These are phyloP conservation scores for Phrixothrix hirtus DNA, from an alignment of 2,888 invertebrate genomes.

Conservation along the genomic window DNA sequence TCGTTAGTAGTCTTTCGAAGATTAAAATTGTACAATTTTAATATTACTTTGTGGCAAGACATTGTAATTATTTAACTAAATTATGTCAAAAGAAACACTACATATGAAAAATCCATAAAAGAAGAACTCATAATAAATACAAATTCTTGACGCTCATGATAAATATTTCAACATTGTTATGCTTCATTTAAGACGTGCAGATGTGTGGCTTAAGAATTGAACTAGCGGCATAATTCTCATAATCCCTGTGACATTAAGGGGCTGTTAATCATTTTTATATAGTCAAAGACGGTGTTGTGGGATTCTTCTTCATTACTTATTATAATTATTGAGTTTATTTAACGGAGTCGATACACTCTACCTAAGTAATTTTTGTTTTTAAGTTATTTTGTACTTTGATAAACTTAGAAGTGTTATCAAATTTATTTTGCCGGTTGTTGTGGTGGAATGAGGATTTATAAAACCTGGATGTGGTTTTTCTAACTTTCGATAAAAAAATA, in stretches of 20 bases:
- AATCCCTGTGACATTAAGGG: constrained; percentile 44
- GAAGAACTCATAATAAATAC: constrained; percentile 18
- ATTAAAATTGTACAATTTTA: no score
- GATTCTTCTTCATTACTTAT: constrained; percentile 10
- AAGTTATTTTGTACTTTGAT: constrained; percentile 62
- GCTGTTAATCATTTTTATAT: constrained; percentile 58
- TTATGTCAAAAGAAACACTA: background rate
- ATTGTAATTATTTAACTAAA: background rate
- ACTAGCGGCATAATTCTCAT: constrained; percentile 30
- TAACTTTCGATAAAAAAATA: constrained; percentile 27
- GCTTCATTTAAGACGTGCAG: constrained; percentile 21
- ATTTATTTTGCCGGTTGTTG: constrained; percentile 45
- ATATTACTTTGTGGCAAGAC: no score
- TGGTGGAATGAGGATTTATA: constrained; percentile 37
- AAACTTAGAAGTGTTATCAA: constrained; percentile 58
- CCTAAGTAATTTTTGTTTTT: constrained; percentile 39
- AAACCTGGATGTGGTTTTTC: constrained; percentile 39
- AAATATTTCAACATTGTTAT: constrained; percentile 25
- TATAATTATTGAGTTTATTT: constrained; percentile 12
- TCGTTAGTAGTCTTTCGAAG: no score
- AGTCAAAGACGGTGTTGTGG: constrained; percentile 43
- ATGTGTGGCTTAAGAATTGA: constrained; percentile 25
- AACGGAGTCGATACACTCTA: constrained; percentile 1
- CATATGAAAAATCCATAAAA: background rate
- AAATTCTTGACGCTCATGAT: constrained; percentile 14